Evolutionary conservation across 2,888 invertebrate species (phyloP).

Genomic region (Morinoia aosen): DNA sequence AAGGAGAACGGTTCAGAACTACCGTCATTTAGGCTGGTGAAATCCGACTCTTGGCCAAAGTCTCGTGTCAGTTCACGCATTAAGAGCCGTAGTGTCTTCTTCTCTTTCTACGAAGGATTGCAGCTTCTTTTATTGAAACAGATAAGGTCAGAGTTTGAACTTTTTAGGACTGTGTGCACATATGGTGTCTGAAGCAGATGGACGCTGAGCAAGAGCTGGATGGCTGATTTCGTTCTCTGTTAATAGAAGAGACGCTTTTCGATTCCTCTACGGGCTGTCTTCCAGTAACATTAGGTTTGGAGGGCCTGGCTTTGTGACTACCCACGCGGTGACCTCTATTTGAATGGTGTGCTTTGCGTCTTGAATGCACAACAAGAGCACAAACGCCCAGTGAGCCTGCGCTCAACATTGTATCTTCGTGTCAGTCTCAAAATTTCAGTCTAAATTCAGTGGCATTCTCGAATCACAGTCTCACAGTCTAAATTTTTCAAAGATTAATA

Average conservation of each 20-base stretch:
- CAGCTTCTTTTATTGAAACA: conserved; percentile 3
- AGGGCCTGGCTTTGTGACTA: background rate
- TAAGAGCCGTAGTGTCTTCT: background rate
- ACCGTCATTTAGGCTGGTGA: background rate
- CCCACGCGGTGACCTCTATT: background rate
- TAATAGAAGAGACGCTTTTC: background rate
- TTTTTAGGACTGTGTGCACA: background rate
- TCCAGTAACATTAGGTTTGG: background rate
- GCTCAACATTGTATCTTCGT: background rate
- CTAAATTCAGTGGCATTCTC: no score
- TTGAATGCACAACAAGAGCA: background rate
- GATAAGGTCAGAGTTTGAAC: background rate
- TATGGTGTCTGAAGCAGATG: background rate
- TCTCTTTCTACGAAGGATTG: background rate
- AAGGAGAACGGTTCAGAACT: background rate
- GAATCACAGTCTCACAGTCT: background rate
- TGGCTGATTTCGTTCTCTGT: background rate
- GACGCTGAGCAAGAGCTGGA: background rate
- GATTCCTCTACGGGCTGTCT: background rate
- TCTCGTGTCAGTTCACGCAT: background rate
- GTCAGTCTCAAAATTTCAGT: no score
- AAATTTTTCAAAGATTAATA: background rate
- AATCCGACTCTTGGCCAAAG: background rate
- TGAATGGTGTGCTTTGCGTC: background rate
- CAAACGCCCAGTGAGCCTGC: background rate